Conservation (phyloP, 2,888 invertebrate species). For the Chrysodeixis includens region DNA sequence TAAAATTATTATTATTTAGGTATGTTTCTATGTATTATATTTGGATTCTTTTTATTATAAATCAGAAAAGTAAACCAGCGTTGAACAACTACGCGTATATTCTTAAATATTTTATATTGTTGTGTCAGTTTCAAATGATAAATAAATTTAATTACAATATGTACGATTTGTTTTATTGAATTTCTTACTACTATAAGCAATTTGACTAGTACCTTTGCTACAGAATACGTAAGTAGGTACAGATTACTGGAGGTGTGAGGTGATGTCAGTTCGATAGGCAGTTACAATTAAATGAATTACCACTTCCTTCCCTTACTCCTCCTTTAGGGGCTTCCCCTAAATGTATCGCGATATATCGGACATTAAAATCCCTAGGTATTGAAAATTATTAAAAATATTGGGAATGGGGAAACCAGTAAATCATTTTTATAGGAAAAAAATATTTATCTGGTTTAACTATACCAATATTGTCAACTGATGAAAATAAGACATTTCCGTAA, state of each 20-base stretch:
- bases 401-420: background rate
- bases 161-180: conserved; percentile 21
- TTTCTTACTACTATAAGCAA: background rate
- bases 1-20: conserved; percentile 29
- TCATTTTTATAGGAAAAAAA: background rate
- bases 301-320: background rate
- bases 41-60: conserved; percentile 35
- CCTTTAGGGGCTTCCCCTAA: background rate
- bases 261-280: background rate
- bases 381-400: background rate
- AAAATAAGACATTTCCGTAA: background rate
- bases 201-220: too few relatives aligned
- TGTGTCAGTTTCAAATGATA: conserved; percentile 44
- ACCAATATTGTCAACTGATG: background rate
- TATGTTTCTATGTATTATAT: conserved; percentile 28
- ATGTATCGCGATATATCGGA: background rate
- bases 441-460: background rate
- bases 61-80: conserved; percentile 37
- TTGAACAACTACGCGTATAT: conserved; percentile 47
- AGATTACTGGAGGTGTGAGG: too few relatives aligned
- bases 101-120: conserved; percentile 32
- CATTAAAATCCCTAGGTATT: background rate
- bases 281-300: background rate
- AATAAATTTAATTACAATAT: conserved; percentile 44
- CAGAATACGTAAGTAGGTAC: too few relatives aligned